Conservation (phyloP, 1,140 invertebrate genomes). For the Eriocheir sinensis region DNA sequence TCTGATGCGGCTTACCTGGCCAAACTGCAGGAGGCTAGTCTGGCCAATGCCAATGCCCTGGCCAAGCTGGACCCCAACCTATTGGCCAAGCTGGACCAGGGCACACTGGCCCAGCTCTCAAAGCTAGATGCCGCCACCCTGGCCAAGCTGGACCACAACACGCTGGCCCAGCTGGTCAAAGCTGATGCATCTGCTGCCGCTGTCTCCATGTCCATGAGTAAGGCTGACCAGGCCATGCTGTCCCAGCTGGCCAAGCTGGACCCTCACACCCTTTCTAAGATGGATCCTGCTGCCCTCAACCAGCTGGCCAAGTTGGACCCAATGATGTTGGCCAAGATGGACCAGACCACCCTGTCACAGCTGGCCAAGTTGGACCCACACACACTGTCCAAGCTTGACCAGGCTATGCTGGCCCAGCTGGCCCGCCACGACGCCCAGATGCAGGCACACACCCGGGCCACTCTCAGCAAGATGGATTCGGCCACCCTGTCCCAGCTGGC, state of each 20-base stretch:
- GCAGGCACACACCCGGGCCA: conserved; percentile 77
- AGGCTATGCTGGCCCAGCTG: conserved; percentile 72
- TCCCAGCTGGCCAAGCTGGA: conserved; percentile 68
- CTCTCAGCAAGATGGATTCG: conserved; percentile 79
- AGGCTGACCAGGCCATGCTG: conserved; percentile 78
- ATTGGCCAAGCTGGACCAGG: conserved; percentile 76
- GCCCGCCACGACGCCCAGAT: conserved; percentile 72
- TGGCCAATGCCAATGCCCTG: conserved; percentile 78
- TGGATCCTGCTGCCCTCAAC: conserved; percentile 62
- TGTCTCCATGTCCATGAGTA: conserved; percentile 77
- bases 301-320: conserved; percentile 78
- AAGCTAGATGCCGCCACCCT: conserved; percentile 77
- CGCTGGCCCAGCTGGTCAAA: conserved; percentile 75
- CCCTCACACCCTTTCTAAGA: conserved; percentile 64
- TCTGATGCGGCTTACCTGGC: conserved; percentile 75
- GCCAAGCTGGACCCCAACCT: conserved; percentile 77
- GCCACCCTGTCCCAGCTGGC: conserved; percentile 74
- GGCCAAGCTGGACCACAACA: conserved; percentile 77
- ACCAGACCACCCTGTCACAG: conserved; percentile 75
- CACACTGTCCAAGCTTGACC: conserved; percentile 69
- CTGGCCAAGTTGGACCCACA: conserved; percentile 74
- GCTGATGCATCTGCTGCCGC: conserved; percentile 77
- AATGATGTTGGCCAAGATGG: conserved; percentile 77
- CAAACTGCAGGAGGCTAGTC: conserved; percentile 78
- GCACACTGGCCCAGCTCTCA: conserved; percentile 75